Evolutionary conservation across 1,140 invertebrate species (phyloP).

Genomic region (Eriocheir sinensis): DNA sequence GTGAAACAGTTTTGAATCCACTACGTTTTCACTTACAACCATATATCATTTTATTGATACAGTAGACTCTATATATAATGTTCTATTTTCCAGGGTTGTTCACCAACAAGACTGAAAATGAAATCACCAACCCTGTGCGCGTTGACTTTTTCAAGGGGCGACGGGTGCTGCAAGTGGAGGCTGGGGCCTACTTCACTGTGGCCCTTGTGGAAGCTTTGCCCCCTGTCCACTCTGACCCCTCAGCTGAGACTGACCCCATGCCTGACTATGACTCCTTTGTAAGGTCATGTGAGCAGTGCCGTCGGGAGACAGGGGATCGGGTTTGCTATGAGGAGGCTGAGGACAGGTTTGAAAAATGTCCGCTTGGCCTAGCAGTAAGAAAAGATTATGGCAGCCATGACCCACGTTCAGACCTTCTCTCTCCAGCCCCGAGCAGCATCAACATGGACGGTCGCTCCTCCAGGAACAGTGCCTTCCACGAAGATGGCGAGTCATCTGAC

Average conservation of each 20-base stretch:
- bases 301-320: slow-evolving; percentile 65
- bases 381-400: slow-evolving; percentile 49
- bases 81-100: slow-evolving; percentile 53
- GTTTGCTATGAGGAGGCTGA: slow-evolving; percentile 66
- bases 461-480: slow-evolving; percentile 66
- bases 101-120: slow-evolving; percentile 75
- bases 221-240: slow-evolving; percentile 19
- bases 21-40: no score
- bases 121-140: slow-evolving; percentile 71
- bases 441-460: slow-evolving; percentile 67
- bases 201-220: slow-evolving; percentile 70
- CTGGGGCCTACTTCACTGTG: slow-evolving; percentile 73
- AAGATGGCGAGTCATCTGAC: slow-evolving; percentile 72
- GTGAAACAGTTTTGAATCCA: no score
- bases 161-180: slow-evolving; percentile 65
- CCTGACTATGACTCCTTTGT: slow-evolving; percentile 72
- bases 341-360: slow-evolving; percentile 71
- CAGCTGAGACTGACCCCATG: slow-evolving; percentile 38
- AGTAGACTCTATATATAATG: neutral
- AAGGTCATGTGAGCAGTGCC: slow-evolving; percentile 65
- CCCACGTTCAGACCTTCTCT: slow-evolving; percentile 51
- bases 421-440: slow-evolving; percentile 66
- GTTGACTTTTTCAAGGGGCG: slow-evolving; percentile 74
- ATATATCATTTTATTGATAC: neutral
- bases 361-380: slow-evolving; percentile 62